Percentiles rank a stretch among this genome's conserved stretches.
Conservation (phyloP, 2,888 invertebrate species). For the Polymixis lichenea region DNA sequence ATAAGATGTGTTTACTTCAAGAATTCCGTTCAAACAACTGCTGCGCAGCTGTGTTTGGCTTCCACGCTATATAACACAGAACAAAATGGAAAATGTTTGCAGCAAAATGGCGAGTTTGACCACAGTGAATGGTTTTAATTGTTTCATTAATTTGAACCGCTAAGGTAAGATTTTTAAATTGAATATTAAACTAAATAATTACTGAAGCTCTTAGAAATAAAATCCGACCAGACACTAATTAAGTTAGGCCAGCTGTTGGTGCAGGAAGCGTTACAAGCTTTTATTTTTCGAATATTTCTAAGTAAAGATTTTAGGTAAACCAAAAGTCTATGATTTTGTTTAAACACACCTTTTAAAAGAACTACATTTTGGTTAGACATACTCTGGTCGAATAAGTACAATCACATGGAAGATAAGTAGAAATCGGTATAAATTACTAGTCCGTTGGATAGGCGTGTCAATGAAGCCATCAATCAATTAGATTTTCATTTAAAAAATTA, state of each 20-base stretch:
- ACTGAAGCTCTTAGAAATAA: not conserved
- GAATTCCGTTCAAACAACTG: constrained; percentile 34
- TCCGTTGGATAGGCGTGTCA: not conserved
- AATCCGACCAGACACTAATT: not conserved
- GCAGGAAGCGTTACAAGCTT: not conserved
- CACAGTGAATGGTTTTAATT: not conserved
- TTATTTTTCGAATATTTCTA: not conserved
- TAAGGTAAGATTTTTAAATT: constrained; percentile 14
- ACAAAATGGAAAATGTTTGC: constrained; percentile 37
- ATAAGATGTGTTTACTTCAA: constrained; percentile 41
- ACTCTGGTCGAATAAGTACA: not conserved
- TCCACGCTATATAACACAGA: not conserved
- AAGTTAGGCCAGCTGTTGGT: not conserved
- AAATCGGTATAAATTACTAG: not conserved
- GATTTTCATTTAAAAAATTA: not conserved
- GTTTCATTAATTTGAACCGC: not conserved
- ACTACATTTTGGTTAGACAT: too few relatives aligned
- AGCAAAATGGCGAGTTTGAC: constrained; percentile 8
- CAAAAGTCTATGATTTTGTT: not conserved
- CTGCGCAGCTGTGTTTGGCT: constrained; percentile 41
- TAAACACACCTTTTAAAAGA: not conserved
- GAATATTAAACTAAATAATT: not conserved
- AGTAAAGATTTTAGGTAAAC: too few relatives aligned
- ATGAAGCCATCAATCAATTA: not conserved
- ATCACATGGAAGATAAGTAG: not conserved